Conservation (phyloP, 2,113 vertebrate genomes). For the Shinisaurus crocodilurus region DNA sequence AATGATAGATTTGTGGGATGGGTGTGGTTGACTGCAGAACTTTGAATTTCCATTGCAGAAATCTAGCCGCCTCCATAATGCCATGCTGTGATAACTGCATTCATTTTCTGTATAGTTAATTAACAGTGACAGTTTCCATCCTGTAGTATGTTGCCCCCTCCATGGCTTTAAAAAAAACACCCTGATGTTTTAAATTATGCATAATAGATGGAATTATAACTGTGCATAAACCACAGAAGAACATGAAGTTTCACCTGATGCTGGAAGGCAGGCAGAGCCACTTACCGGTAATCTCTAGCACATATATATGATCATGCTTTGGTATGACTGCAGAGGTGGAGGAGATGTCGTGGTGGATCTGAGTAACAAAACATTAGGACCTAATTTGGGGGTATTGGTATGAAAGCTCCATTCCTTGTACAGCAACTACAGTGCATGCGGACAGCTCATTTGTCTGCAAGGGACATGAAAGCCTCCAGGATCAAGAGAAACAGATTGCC, state of each 20-base stretch:
- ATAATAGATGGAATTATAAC: background rate
- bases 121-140: background rate
- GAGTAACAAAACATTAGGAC: background rate
- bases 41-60: background rate
- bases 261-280: background rate
- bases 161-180: background rate
- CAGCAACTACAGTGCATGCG: fast-evolving
- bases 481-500: background rate
- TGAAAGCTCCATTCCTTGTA: fast-evolving
- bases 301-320: background rate
- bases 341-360: background rate
- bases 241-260: background rate
- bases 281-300: conserved; percentile 27
- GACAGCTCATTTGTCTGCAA: fast-evolving
- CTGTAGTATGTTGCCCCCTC: fast-evolving
- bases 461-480: background rate
- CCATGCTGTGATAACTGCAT: background rate
- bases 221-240: fast-evolving
- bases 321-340: background rate
- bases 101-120: background rate
- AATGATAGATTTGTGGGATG: background rate
- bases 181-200: background rate
- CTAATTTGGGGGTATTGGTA: background rate
- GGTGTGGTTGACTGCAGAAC: background rate
- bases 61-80: background rate